A percentile compares a stretch with the other conserved stretches of the same genome.
Evolutionary conservation across 2,797 vertebrate species (phyloP).

Genomic region (Gypaetus barbatus): DNA sequence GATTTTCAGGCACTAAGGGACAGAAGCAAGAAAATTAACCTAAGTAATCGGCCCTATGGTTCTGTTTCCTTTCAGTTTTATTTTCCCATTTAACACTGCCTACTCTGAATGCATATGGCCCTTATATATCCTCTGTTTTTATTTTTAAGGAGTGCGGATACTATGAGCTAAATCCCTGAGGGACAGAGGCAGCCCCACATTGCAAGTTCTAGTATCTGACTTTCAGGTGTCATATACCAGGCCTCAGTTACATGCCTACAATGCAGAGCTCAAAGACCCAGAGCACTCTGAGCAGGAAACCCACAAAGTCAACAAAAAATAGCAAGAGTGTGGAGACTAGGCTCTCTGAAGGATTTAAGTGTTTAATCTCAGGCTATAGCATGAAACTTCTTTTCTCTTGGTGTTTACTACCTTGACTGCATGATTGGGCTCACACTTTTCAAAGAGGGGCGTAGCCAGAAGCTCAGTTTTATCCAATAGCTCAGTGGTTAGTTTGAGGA

Average conservation of each 20-base stretch:
- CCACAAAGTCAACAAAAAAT: not conserved
- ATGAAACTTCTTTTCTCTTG: not conserved
- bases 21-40: not conserved
- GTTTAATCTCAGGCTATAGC: not conserved
- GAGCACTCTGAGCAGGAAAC: not conserved
- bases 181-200: not conserved
- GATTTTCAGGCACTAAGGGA: not conserved
- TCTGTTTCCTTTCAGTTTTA: not conserved
- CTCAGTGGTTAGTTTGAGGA: not conserved
- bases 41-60: not conserved
- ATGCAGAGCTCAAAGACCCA: not conserved
- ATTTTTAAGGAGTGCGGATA: not conserved
- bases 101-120: not conserved
- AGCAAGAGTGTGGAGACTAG: not conserved
- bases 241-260: not conserved
- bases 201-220: not conserved
- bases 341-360: not conserved
- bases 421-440: not conserved
- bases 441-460: not conserved
- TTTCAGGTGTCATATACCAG: not conserved
- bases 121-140: not conserved
- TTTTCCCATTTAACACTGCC: not conserved
- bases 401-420: not conserved
- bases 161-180: not conserved
- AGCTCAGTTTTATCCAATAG: not conserved